A percentile compares a stretch with the other conserved stretches of the same genome.
phyloP scores from a whole-genome alignment of 2,113 vertebrate species.

The Heterochromis multidens region DNA sequence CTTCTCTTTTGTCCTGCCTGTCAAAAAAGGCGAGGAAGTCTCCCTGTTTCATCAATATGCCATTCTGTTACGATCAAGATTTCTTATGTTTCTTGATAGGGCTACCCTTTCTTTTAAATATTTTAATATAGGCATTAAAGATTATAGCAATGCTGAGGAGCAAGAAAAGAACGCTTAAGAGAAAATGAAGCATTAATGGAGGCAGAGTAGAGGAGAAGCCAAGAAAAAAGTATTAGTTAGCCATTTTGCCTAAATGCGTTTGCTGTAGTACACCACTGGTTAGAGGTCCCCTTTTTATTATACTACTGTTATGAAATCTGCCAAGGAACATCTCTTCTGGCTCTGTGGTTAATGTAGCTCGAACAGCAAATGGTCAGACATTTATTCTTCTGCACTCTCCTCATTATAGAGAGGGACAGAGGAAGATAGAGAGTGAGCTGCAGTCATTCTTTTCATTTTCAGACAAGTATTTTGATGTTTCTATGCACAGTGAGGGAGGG shows the following conservation, averaged over 20 bases:
- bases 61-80: neutral
- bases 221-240: constrained; percentile 23
- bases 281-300: constrained; percentile 60
- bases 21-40: neutral
- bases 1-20: constrained; percentile 3
- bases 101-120: neutral
- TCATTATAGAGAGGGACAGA: constrained; percentile 55
- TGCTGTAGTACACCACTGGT: constrained; percentile 39
- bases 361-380: constrained; percentile 72
- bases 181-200: constrained; percentile 9
- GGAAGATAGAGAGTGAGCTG: constrained; percentile 4
- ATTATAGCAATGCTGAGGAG: constrained; percentile 1
- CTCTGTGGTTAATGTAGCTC: constrained; percentile 71
- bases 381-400: constrained; percentile 52
- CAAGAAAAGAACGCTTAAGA: neutral
- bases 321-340: constrained; percentile 58
- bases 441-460: constrained; percentile 29
- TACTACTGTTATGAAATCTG: constrained; percentile 68
- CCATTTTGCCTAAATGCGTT: constrained; percentile 44
- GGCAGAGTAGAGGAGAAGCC: neutral
- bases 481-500: constrained; percentile 30
- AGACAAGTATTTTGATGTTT: constrained; percentile 68
- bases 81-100: neutral
- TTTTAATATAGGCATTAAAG: neutral
- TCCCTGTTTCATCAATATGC: neutral